phyloP scores from a whole-genome alignment of 1,140 invertebrate species.

The Cotesia typhae region DNA sequence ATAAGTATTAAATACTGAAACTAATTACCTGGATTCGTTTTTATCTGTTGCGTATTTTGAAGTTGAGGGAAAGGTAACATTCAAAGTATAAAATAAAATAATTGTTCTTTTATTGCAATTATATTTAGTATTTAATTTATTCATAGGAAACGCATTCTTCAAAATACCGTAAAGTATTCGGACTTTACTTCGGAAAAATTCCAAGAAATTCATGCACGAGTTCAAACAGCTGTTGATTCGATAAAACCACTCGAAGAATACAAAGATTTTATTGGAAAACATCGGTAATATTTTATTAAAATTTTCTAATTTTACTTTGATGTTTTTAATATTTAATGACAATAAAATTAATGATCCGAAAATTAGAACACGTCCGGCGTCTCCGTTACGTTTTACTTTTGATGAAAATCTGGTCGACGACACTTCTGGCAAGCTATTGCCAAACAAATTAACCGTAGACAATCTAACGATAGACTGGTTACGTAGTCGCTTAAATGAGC shows the following conservation, averaged over 20 bases:
- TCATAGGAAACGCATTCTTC: slow-evolving; percentile 76
- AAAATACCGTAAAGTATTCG: slow-evolving; percentile 76
- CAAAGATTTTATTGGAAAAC: slow-evolving; percentile 82
- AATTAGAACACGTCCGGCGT: slow-evolving; percentile 75
- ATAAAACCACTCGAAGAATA: slow-evolving; percentile 84
- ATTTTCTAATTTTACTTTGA: background rate
- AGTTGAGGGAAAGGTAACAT: too few species aligned
- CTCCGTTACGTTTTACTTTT: slow-evolving; percentile 81
- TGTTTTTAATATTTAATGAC: slow-evolving; percentile 15
- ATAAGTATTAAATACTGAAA: background rate
- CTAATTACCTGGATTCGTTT: background rate
- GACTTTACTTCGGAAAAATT: slow-evolving; percentile 82
- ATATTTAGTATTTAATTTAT: slow-evolving; percentile 13
- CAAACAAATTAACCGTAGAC: slow-evolving; percentile 87
- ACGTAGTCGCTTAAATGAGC: slow-evolving; percentile 77
- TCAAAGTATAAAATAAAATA: too few species aligned
- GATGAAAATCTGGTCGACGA: slow-evolving; percentile 86
- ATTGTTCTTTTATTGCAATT: too few species aligned
- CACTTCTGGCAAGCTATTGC: slow-evolving; percentile 80
- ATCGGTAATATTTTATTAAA: slow-evolving; percentile 69
- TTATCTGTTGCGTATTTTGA: too few species aligned
- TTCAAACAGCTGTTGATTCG: slow-evolving; percentile 75
- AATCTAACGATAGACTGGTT: slow-evolving; percentile 90
- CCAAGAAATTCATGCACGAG: slow-evolving; percentile 75
- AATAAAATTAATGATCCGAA: slow-evolving; percentile 19